These are phyloP conservation scores for Propithecus coquereli DNA, from an alignment of 2,113 vertebrate genomes.

Conservation along the genomic window DNA sequence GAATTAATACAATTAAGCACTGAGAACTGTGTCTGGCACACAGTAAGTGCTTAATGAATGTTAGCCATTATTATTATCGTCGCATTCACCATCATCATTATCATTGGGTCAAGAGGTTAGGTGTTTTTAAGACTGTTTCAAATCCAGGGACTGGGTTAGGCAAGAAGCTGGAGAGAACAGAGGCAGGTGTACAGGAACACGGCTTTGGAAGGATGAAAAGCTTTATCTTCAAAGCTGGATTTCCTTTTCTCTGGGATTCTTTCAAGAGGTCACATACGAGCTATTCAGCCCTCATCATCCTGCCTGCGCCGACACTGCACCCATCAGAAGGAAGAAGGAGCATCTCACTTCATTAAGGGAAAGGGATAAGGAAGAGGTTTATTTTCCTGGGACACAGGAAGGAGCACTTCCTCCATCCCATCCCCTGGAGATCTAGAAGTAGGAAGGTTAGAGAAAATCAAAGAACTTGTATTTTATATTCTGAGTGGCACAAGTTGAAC, in stretches of 20 bases:
- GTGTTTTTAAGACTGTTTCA: neutral
- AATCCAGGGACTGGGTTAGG: neutral
- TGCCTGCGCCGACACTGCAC: neutral
- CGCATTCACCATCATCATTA: neutral
- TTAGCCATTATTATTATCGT: neutral
- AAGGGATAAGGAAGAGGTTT: neutral
- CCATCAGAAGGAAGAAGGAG: neutral
- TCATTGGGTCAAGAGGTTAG: neutral
- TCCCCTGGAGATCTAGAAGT: neutral
- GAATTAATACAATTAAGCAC: neutral
- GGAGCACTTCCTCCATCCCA: neutral
- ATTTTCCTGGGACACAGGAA: neutral
- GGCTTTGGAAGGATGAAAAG: constrained; percentile 38
- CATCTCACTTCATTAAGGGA: neutral
- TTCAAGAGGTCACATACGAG: neutral
- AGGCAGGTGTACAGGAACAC: neutral
- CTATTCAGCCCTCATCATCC: neutral
- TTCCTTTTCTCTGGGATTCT: constrained; percentile 6
- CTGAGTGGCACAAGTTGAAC: neutral
- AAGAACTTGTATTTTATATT: constrained; percentile 1
- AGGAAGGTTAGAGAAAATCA: neutral
- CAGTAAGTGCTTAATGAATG: neutral
- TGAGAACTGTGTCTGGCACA: neutral
- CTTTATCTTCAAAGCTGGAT: constrained; percentile 26
- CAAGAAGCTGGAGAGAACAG: neutral